phyloP scores from a whole-genome alignment of 1,140 invertebrate genomes.

The Gonatopus flavifemur region DNA sequence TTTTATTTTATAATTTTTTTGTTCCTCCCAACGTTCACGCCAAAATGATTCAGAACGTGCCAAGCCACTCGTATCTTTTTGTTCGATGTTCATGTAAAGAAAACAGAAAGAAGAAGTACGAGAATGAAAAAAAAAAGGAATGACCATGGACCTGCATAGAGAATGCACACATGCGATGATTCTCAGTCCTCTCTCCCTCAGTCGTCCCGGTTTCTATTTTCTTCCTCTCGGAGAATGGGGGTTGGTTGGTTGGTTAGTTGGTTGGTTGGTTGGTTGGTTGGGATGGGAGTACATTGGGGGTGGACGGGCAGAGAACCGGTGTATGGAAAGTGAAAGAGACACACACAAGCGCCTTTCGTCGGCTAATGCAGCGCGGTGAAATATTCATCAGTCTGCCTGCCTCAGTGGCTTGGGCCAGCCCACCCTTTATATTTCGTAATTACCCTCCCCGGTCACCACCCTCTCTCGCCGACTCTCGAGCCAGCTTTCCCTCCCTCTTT shows the following conservation, averaged over 20 bases:
- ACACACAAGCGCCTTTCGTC: constrained; percentile 46
- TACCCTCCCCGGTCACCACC: constrained; percentile 46
- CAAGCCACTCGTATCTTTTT: constrained; percentile 9
- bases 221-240: neutral
- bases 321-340: constrained; percentile 47
- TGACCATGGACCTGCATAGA: neutral
- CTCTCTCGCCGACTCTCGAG: constrained; percentile 37
- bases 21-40: too few relatives aligned
- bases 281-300: neutral
- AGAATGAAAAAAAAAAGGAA: constrained; percentile 2
- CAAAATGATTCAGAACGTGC: too few relatives aligned
- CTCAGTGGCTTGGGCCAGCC: constrained; percentile 45
- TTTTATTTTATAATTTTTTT: too few relatives aligned
- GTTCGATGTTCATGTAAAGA: too few relatives aligned
- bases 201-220: too few relatives aligned
- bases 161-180: neutral
- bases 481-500: constrained; percentile 30
- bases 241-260: too few relatives aligned
- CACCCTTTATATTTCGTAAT: constrained; percentile 58
- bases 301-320: constrained; percentile 12
- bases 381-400: constrained; percentile 56
- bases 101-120: neutral
- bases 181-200: too few relatives aligned
- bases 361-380: constrained; percentile 55
- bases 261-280: too few relatives aligned